phyloP scores from a whole-genome alignment of 2,797 vertebrate species.

The Paedocypris micromegethes region DNA sequence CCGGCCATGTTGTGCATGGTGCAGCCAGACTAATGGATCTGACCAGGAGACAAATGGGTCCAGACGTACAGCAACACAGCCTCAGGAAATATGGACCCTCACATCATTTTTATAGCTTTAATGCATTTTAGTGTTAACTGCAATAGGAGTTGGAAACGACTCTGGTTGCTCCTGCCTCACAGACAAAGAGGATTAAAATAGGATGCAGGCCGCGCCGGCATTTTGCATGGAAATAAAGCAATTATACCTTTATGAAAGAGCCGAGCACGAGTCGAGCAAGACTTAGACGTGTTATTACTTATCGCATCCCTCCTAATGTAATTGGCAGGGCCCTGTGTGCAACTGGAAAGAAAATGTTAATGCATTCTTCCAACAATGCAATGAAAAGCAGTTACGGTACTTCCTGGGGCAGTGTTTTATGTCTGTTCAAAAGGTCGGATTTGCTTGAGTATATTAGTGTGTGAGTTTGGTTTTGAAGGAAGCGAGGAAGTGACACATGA shows the following conservation, averaged over 20 bases:
- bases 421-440: constrained; percentile 18
- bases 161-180: constrained; percentile 50
- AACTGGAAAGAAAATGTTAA: constrained; percentile 33
- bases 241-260: constrained; percentile 47
- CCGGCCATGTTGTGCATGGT: constrained; percentile 59
- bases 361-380: constrained; percentile 29
- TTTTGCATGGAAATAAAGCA: constrained; percentile 50
- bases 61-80: constrained; percentile 62
- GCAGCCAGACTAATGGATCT: constrained; percentile 69
- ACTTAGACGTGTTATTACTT: constrained; percentile 33
- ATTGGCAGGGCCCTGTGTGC: constrained; percentile 39
- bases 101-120: constrained; percentile 71
- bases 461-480: constrained; percentile 25
- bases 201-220: constrained; percentile 43
- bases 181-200: constrained; percentile 38
- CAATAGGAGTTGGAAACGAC: constrained; percentile 63
- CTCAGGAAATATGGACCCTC: constrained; percentile 63
- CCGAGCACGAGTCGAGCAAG: constrained; percentile 28
- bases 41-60: constrained; percentile 72
- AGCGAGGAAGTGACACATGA: constrained; percentile 20
- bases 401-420: constrained; percentile 31
- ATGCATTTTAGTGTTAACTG: constrained; percentile 71
- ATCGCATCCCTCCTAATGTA: constrained; percentile 42
- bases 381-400: constrained; percentile 39
- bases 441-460: constrained; percentile 26